Conservation (phyloP, 1,140 invertebrate species). For the Centruroides sculpturatus region DNA sequence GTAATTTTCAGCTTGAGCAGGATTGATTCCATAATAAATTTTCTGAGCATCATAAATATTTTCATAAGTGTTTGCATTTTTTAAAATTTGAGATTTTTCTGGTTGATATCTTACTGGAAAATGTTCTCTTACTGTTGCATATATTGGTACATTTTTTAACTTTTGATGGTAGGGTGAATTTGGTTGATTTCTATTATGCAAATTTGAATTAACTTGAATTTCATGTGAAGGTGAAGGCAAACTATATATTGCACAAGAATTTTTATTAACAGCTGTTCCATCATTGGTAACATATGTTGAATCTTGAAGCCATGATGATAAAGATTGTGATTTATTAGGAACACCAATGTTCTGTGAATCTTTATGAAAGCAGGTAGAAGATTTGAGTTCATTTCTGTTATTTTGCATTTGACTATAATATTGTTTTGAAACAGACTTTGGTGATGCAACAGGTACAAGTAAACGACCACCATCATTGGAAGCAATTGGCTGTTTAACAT, state of each 20-base stretch:
- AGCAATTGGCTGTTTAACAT: slow-evolving; percentile 6
- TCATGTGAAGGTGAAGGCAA: neutral
- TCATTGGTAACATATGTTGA: no score
- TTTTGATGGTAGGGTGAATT: neutral
- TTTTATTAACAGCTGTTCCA: no score
- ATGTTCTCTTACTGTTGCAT: slow-evolving; percentile 4
- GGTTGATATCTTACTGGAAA: neutral
- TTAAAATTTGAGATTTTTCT: no score
- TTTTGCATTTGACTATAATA: no score
- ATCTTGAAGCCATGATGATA: no score
- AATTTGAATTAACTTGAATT: neutral
- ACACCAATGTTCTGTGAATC: no score
- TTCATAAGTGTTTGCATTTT: slow-evolving; percentile 3
- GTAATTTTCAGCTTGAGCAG: neutral
- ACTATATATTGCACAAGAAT: neutral
- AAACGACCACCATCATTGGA: slow-evolving; percentile 13
- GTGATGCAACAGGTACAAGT: slow-evolving; percentile 16
- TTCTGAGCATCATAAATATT: slow-evolving; percentile 12
- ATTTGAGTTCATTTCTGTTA: no score
- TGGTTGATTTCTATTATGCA: neutral
- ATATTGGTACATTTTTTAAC: neutral
- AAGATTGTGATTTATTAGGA: no score
- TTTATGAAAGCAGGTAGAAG: no score
- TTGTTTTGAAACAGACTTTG: neutral
- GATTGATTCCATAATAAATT: neutral